These are phyloP conservation scores for Scytalopus superciliaris DNA, from an alignment of 2,113 vertebrate genomes.

Conservation along the genomic window DNA sequence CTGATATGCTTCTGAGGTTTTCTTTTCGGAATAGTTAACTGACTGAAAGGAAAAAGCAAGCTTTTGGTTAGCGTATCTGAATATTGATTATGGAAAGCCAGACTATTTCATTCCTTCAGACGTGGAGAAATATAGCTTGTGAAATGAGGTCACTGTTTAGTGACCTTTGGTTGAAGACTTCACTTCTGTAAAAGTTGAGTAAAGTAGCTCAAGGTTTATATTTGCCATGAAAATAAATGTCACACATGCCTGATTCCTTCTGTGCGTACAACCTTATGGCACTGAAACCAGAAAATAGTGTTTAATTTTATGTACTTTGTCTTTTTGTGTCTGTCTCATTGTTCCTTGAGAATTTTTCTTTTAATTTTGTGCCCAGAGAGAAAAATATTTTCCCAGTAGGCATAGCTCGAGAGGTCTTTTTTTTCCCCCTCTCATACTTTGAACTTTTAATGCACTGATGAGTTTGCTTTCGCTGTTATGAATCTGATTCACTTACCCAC, in stretches of 20 bases:
- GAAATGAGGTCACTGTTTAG: background rate
- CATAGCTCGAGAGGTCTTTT: background rate
- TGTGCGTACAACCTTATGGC: background rate
- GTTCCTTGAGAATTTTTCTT: background rate
- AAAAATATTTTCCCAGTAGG: background rate
- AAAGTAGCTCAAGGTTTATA: background rate
- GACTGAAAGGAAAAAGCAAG: background rate
- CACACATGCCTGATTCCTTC: background rate
- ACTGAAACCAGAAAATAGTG: background rate
- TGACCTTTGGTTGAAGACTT: background rate
- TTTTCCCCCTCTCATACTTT: background rate
- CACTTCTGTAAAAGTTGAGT: background rate
- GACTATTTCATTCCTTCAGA: background rate
- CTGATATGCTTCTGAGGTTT: background rate
- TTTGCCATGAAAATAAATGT: conserved; percentile 19
- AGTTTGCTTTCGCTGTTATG: background rate
- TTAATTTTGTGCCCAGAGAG: background rate
- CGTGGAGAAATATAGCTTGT: background rate
- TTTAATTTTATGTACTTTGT: background rate
- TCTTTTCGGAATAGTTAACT: background rate
- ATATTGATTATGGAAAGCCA: background rate
- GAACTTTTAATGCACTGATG: background rate
- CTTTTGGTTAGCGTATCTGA: background rate
- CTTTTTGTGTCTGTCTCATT: background rate
- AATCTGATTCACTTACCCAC: background rate